A percentile compares a stretch with the other conserved stretches of the same genome.
Conservation (phyloP, 1,140 invertebrate species). For the Stenopsyche tienmushanensis region DNA sequence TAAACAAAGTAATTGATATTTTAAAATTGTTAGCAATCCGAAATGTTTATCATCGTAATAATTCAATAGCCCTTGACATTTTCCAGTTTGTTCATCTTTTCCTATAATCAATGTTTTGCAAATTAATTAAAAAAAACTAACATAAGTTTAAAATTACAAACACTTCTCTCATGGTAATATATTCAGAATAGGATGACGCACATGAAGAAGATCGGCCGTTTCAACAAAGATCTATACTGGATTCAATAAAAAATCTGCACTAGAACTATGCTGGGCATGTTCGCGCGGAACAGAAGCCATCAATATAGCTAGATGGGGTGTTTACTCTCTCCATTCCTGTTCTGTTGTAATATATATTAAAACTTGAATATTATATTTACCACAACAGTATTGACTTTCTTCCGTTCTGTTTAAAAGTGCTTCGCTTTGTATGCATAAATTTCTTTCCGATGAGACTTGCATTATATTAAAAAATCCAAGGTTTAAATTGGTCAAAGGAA, state of each 20-base stretch:
- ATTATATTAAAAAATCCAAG: neutral
- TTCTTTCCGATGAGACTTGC: neutral
- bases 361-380: no score
- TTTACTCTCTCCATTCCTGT: no score
- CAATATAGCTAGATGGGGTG: no score
- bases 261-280: no score
- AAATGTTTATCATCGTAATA: slow-evolving; percentile 25
- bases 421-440: neutral
- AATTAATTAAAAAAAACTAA: slow-evolving; percentile 2
- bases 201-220: no score
- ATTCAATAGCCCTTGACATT: slow-evolving; percentile 25
- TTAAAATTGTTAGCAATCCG: slow-evolving; percentile 30
- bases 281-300: no score
- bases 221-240: no score
- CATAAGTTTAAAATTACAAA: neutral
- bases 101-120: slow-evolving; percentile 8
- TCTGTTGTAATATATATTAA: no score
- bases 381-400: slow-evolving; percentile 5
- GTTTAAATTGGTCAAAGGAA: neutral
- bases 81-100: slow-evolving; percentile 27
- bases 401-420: neutral
- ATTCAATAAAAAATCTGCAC: no score
- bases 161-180: no score
- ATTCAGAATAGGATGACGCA: no score
- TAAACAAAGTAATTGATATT: no score